Conservation (phyloP, 1,140 invertebrate species). For the Nymphalis io region DNA sequence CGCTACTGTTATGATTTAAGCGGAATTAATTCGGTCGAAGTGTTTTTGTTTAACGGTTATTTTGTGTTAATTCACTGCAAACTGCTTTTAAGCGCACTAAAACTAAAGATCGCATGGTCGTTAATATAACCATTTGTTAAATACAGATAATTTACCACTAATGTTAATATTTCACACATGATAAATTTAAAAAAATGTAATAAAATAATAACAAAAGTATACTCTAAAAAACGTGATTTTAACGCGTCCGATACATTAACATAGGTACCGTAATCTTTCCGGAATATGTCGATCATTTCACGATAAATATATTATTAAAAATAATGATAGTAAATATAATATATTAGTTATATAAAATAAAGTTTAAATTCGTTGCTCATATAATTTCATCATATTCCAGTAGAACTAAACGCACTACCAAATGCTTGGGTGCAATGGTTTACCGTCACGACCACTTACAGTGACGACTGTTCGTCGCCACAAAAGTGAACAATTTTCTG, state of each 20-base stretch:
- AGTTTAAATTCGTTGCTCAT: no score
- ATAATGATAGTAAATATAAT: no score
- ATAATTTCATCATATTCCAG: neutral
- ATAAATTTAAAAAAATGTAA: no score
- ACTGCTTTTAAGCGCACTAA: conserved; percentile 30
- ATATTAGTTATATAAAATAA: no score
- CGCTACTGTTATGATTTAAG: conserved; percentile 64
- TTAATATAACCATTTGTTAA: neutral
- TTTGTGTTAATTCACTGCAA: conserved; percentile 66
- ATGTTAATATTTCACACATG: no score
- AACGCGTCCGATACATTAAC: no score
- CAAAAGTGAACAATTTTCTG: conserved; percentile 77
- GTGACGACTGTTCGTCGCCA: conserved; percentile 55
- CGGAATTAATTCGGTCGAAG: conserved; percentile 57
- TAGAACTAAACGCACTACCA: neutral
- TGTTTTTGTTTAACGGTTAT: conserved; percentile 68
- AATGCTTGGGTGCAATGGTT: conserved; percentile 51
- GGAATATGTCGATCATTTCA: no score
- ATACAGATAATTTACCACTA: neutral
- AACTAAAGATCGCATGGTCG: neutral
- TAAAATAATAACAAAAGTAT: no score
- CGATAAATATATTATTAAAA: no score
- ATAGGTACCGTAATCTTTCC: no score
- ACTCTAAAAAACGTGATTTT: no score
- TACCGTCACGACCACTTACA: conserved; percentile 55